These are phyloP conservation scores for Sigmodon hispidus DNA, from an alignment of 2,113 vertebrate species.

Conservation along the genomic window DNA sequence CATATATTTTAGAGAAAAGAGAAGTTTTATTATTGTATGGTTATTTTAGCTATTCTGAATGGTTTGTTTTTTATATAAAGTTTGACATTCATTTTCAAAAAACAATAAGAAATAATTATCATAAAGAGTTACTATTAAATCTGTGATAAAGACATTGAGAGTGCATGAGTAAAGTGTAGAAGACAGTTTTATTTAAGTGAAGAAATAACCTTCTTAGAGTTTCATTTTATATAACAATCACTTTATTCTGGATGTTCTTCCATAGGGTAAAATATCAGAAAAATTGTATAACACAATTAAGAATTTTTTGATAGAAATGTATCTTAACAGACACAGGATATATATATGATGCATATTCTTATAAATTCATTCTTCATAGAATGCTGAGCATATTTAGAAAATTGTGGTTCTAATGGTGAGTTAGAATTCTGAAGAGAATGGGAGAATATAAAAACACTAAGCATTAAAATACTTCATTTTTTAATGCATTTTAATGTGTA, in stretches of 20 bases:
- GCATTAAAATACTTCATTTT: neutral
- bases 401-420: neutral
- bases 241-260: neutral
- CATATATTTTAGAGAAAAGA: too few relatives aligned
- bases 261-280: neutral
- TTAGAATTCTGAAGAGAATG: neutral
- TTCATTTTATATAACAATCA: neutral
- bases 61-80: too few relatives aligned
- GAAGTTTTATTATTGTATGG: too few relatives aligned
- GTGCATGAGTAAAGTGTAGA: neutral
- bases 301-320: neutral
- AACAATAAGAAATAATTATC: too few relatives aligned
- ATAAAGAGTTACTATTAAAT: neutral
- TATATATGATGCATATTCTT: neutral
- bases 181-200: neutral
- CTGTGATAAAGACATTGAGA: neutral
- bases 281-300: neutral
- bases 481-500: too few relatives aligned
- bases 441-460: neutral
- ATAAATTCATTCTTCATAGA: neutral
- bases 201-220: neutral
- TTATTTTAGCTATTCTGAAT: too few relatives aligned
- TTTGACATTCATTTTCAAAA: too few relatives aligned
- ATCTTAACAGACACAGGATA: neutral
- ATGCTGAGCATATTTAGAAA: neutral